Percentiles rank a stretch among this genome's conserved stretches.
These are phyloP conservation scores for Chionodraco myersi DNA, from an alignment of 2,113 vertebrate species.

Conservation along the genomic window DNA sequence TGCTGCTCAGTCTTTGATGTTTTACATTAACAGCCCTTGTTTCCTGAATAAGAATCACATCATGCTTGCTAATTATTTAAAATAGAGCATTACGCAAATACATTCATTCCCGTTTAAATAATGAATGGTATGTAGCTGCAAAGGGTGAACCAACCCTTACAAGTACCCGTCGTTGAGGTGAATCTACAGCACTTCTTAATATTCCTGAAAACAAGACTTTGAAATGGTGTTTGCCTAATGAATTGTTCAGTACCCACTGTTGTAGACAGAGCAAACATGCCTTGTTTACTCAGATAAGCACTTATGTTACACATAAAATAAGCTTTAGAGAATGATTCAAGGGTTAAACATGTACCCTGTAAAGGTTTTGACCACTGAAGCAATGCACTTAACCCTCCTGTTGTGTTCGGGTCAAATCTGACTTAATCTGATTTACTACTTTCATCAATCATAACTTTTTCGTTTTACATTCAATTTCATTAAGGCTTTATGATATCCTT, in stretches of 20 bases:
- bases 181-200: background rate
- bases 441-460: too few species aligned
- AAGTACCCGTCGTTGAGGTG: background rate
- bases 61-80: background rate
- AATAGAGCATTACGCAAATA: conserved; percentile 10
- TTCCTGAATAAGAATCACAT: conserved; percentile 24
- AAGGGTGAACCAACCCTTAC: background rate
- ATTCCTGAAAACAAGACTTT: background rate
- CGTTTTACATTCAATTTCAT: too few species aligned
- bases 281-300: background rate
- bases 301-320: background rate
- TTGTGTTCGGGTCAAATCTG: too few species aligned
- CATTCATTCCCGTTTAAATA: conserved; percentile 5
- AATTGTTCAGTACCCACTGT: background rate
- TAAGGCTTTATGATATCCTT: too few species aligned
- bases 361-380: background rate
- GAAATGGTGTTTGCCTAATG: background rate
- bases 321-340: background rate
- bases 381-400: background rate
- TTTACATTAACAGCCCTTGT: conserved; percentile 48
- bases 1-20: conserved; percentile 47
- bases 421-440: too few species aligned
- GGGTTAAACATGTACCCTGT: background rate
- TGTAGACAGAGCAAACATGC: background rate
- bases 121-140: background rate